Conservation (phyloP, 2,113 vertebrate species). For the Hippocampus barbouri region DNA sequence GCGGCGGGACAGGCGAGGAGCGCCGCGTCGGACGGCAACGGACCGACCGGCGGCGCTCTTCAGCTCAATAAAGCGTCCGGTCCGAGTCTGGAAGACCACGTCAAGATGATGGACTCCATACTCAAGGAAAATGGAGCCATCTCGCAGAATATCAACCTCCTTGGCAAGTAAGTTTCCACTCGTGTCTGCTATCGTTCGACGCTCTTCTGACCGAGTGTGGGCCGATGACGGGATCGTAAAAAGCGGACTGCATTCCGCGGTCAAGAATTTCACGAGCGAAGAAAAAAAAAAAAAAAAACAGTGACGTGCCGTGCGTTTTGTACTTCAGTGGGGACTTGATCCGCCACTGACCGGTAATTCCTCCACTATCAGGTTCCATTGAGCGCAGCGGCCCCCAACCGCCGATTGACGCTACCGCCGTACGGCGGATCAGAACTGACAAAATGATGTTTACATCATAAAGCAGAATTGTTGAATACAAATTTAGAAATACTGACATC, state of each 20-base stretch:
- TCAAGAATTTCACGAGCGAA: too few relatives aligned
- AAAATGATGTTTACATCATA: too few relatives aligned
- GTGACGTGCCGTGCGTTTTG: too few relatives aligned
- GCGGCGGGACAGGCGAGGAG: conserved; percentile 16
- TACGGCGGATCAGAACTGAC: too few relatives aligned
- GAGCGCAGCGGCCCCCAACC: too few relatives aligned
- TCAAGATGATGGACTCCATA: conserved; percentile 97
- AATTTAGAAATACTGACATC: not conserved
- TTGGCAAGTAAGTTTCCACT: conserved; percentile 85
- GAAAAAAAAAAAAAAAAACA: too few relatives aligned
- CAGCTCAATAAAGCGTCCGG: conserved; percentile 79
- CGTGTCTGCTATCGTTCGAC: not conserved
- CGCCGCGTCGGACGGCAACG: not conserved
- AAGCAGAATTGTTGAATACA: too few relatives aligned
- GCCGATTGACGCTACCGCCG: too few relatives aligned
- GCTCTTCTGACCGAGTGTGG: not conserved
- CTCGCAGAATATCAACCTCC: conserved; percentile 90
- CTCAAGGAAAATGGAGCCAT: conserved; percentile 85
- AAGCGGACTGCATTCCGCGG: too few relatives aligned
- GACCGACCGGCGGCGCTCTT: conserved; percentile 72
- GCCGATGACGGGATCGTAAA: not conserved
- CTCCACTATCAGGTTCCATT: too few relatives aligned
- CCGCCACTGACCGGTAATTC: too few relatives aligned
- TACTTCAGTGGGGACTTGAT: too few relatives aligned
- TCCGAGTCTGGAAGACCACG: conserved; percentile 83